Conservation (phyloP, 2,797 vertebrate species). For the Myiotriccus ornatus region DNA sequence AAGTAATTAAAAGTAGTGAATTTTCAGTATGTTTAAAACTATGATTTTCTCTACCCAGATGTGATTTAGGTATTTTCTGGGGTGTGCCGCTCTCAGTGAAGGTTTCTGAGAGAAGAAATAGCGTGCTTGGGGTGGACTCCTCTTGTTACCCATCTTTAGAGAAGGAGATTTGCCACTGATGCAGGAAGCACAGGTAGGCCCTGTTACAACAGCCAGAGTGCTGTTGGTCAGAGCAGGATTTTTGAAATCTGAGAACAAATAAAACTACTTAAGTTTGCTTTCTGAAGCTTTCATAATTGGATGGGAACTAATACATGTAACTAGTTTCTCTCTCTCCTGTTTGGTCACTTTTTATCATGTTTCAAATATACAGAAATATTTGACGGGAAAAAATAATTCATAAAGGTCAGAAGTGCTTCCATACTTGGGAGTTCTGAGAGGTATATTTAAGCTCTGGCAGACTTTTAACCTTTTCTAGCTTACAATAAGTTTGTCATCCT, state of each 20-base stretch:
- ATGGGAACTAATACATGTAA: not conserved
- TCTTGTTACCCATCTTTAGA: not conserved
- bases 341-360: not conserved
- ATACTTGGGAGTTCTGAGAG: slow-evolving; percentile 33
- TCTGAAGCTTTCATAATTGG: not conserved
- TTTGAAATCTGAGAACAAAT: not conserved
- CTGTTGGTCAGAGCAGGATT: not conserved
- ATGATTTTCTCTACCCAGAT: not conserved
- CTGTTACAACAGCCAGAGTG: accelerated
- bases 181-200: not conserved
- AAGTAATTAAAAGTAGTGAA: not conserved
- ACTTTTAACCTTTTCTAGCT: slow-evolving; percentile 67
- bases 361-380: not conserved
- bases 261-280: not conserved
- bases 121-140: not conserved
- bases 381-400: not conserved
- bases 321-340: not conserved
- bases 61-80: not conserved
- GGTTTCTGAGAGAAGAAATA: not conserved
- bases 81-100: not conserved
- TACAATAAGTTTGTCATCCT: slow-evolving; percentile 67
- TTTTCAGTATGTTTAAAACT: not conserved
- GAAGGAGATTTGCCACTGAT: not conserved
- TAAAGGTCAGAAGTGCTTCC: slow-evolving; percentile 28
- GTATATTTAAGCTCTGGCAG: slow-evolving; percentile 52